Evolutionary conservation across 2,113 vertebrate genomes (phyloP).

Genomic region (Archilochus colubris): DNA sequence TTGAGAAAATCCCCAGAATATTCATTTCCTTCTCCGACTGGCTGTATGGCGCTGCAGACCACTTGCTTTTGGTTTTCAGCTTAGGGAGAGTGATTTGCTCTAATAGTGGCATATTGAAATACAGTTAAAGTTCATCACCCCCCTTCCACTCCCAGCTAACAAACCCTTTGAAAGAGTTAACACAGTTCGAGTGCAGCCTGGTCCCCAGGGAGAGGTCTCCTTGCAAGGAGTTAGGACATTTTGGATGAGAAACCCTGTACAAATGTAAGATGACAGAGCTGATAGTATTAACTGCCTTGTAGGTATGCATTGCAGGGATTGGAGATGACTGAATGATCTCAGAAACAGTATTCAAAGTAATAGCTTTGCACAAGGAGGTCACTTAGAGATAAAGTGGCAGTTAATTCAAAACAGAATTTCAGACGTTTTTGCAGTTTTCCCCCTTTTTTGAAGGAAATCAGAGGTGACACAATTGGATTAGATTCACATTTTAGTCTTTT

Average conservation of each 20-base stretch:
- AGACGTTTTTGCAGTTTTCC: not conserved
- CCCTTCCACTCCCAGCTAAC: not conserved
- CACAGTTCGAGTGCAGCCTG: not conserved
- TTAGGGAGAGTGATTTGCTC: not conserved
- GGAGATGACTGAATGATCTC: constrained; percentile 4
- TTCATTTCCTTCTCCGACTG: not conserved
- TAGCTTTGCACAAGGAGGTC: constrained; percentile 50
- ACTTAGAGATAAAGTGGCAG: constrained; percentile 60
- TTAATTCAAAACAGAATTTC: constrained; percentile 62
- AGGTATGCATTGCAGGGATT: not conserved
- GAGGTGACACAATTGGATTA: constrained; percentile 54
- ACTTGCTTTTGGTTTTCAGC: not conserved
- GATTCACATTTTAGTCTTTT: constrained; percentile 23
- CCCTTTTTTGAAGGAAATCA: constrained; percentile 34
- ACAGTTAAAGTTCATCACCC: not conserved
- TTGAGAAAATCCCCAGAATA: not conserved
- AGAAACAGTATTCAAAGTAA: constrained; percentile 29
- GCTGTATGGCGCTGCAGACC: not conserved
- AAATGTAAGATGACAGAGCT: constrained; percentile 24
- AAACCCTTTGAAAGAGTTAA: not conserved
- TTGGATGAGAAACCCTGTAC: not conserved
- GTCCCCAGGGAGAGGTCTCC: not conserved
- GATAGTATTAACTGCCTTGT: constrained; percentile 22
- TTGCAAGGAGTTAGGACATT: not conserved
- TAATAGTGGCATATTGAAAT: not conserved